Base-by-base conservation (phyloP, 2,797 vertebrate genomes). In the Syngnathus rostellatus region DNA sequence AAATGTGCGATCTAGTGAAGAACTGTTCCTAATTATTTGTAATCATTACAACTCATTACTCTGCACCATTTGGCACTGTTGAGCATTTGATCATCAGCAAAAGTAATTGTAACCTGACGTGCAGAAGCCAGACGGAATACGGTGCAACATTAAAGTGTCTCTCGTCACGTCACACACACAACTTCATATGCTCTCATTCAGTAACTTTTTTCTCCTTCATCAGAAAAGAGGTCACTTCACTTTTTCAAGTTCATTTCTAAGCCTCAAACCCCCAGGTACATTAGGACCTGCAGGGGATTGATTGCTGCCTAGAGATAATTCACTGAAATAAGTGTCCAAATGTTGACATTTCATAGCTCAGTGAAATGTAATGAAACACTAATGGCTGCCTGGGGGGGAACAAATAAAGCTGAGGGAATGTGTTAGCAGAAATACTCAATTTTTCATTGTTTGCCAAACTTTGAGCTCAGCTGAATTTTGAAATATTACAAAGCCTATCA, bases 1-100 rank as follows among this genome's bases (percentile, higher is more conserved):
- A 19, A 62, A 31, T 4, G 31, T 31, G 31, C 31, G 5, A 10
- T 14, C 43, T 57, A 2, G 4, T 25, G 54, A 55, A 55, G 21
- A 23, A 31, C 5, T 16, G 23, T 31, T 57, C 54, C 16, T 37
- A 16, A 57, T 6, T 57, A 37, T 40, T 62, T 21, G 23, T n/a
- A 60, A 39, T 60, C 31, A 21, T 53, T 62, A 21, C 2, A 63
- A 11, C 19, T 11, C 63, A 39, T 68, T 25, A 7, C 60, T 69
- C 62, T 70, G 55, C 39, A 64, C 6, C 45, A 51, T 55, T 54
- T 59, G 17, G 17, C 51, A 58, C 71, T 65, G 5, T 58, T 65
- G 48, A 60, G 58, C 5, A 66, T 17, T 8, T 53, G 50, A 41
- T 25, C n/a, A 19, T 51, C 48, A 40, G 12, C 40, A 62, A 40